Evolutionary conservation across 2,888 invertebrate species (phyloP).

Genomic region (Peribatodes rhomboidaria): DNA sequence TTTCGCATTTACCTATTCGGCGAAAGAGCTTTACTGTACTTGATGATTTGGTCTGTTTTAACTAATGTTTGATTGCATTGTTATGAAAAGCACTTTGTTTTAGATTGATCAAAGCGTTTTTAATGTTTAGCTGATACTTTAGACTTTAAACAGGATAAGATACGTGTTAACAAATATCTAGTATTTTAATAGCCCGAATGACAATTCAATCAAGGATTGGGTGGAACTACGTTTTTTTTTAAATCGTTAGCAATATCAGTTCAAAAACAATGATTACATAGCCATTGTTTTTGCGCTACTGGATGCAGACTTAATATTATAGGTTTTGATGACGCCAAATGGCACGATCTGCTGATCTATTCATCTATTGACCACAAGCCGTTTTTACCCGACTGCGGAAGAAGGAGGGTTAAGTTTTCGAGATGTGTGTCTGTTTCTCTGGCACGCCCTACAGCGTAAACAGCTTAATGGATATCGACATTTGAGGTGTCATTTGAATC

Average conservation of each 20-base stretch:
- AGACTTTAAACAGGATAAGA: not conserved
- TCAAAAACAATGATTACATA: too few relatives aligned
- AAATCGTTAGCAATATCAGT: not conserved
- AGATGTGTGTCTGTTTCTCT: too few relatives aligned
- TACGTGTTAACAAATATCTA: not conserved
- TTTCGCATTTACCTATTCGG: slow-evolving; percentile 40
- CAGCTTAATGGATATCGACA: too few relatives aligned
- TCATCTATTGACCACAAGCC: too few relatives aligned
- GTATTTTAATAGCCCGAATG: not conserved
- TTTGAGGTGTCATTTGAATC: too few relatives aligned
- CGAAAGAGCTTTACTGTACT: slow-evolving; percentile 36
- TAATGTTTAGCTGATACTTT: slow-evolving; percentile 15
- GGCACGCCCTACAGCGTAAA: too few relatives aligned
- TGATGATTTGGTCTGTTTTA: slow-evolving; percentile 35
- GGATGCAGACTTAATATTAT: not conserved
- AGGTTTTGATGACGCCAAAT: too few relatives aligned
- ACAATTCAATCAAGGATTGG: not conserved
- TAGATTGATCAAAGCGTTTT: slow-evolving; percentile 32
- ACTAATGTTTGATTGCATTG: slow-evolving; percentile 36
- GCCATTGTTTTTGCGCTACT: not conserved
- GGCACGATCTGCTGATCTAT: too few relatives aligned
- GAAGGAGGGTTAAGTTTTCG: too few relatives aligned
- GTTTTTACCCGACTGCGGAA: too few relatives aligned
- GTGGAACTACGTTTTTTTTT: not conserved
- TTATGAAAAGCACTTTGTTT: slow-evolving; percentile 40